phyloP scores from a whole-genome alignment of 2,888 invertebrate species.

The Philereme vetulata region DNA sequence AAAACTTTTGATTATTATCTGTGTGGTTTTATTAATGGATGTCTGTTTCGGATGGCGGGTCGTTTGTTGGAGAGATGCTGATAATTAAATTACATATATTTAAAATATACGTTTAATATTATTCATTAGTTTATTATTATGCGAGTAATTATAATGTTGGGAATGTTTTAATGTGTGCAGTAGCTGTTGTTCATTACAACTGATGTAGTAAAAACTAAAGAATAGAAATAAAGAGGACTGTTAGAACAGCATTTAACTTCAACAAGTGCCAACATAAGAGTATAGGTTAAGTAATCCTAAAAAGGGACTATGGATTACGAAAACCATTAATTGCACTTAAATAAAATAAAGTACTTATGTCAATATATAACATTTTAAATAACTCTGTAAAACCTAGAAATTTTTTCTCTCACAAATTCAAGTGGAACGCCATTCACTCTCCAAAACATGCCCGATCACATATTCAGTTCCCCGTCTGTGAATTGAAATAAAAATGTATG shows the following conservation, averaged over 20 bases:
- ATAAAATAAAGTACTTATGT: too few relatives aligned
- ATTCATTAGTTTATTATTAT: conserved; percentile 20
- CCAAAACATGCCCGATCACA: conserved; percentile 42
- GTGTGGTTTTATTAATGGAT: conserved; percentile 58
- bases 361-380: too few relatives aligned
- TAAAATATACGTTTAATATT: conserved; percentile 17
- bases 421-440: conserved; percentile 30
- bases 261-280: too few relatives aligned
- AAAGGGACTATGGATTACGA: too few relatives aligned
- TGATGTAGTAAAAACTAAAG: too few relatives aligned
- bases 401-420: conserved; percentile 9
- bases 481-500: conserved; percentile 68
- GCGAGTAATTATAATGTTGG: conserved; percentile 7
- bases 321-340: too few relatives aligned
- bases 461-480: conserved; percentile 49
- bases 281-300: too few relatives aligned
- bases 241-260: too few relatives aligned
- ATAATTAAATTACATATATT: conserved; percentile 27
- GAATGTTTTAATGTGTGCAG: conserved; percentile 1
- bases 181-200: background rate
- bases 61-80: conserved; percentile 29
- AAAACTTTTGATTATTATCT: conserved; percentile 63
- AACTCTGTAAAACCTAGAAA: too few relatives aligned
- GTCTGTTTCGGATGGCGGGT: conserved; percentile 42
- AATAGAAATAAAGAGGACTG: too few relatives aligned